Percentiles rank a stretch among this genome's conserved stretches.
Conservation (phyloP, 2,888 invertebrate species). For the Fissipunctia ypsillon region DNA sequence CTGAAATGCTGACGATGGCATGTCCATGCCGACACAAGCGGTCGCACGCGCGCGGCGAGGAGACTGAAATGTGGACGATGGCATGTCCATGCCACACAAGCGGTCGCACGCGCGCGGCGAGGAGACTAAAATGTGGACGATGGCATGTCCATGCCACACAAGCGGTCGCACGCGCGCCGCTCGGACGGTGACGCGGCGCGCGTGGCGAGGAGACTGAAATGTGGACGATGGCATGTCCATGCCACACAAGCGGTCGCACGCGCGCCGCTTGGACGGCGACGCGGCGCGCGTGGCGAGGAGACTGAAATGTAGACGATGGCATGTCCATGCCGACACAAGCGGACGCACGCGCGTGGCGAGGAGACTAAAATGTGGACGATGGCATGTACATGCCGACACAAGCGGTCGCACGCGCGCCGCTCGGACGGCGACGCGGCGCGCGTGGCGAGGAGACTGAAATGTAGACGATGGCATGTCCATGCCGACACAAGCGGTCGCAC, state of each 20-base stretch:
- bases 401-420: constrained; percentile 91
- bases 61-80: constrained; percentile 89
- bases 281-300: no score
- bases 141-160: constrained; percentile 94
- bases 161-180: constrained; percentile 91
- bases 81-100: constrained; percentile 93
- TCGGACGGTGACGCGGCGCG: constrained; percentile 76
- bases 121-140: constrained; percentile 86
- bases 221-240: constrained; percentile 94
- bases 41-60: constrained; percentile 89
- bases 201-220: no score
- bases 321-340: constrained; percentile 93
- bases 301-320: constrained; percentile 91
- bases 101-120: constrained; percentile 90
- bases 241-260: constrained; percentile 92
- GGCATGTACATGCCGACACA: constrained; percentile 93
- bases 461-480: constrained; percentile 94
- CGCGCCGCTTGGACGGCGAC: constrained; percentile 88
- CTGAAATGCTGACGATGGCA: constrained; percentile 91
- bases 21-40: constrained; percentile 92
- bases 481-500: constrained; percentile 92
- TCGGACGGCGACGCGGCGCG: constrained; percentile 76
- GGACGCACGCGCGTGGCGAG: constrained; percentile 87
- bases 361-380: constrained; percentile 87
- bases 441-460: no score